These are phyloP conservation scores for Pungitius pungitius DNA, from an alignment of 2,113 vertebrate genomes.

Conservation along the genomic window DNA sequence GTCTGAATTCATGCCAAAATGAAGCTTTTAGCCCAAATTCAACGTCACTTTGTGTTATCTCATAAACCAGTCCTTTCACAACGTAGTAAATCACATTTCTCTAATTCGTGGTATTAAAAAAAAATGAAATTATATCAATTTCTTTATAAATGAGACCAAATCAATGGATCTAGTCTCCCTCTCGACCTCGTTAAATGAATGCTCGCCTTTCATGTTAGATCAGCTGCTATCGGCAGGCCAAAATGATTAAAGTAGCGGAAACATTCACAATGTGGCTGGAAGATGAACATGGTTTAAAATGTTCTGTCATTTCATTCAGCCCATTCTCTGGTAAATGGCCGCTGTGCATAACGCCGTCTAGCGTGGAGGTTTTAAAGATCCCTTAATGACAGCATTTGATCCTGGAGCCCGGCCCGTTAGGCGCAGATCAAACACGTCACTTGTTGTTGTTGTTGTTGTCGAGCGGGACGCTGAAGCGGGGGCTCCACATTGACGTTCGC, in stretches of 20 bases:
- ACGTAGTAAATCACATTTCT: not conserved
- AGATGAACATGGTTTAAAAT: no score
- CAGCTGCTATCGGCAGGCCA: no score
- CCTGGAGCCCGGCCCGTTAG: not conserved
- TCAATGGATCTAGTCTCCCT: not conserved
- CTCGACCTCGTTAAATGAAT: not conserved
- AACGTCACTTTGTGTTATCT: not conserved
- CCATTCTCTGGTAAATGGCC: no score
- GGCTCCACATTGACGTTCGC: not conserved
- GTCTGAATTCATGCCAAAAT: not conserved
- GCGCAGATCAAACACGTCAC: conserved; percentile 19
- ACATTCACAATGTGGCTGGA: no score
- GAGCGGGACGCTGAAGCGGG: not conserved
- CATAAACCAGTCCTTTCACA: not conserved
- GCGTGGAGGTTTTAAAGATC: conserved; percentile 9
- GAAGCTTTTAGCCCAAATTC: not conserved
- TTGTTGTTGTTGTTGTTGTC: not conserved
- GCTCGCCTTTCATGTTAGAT: not conserved
- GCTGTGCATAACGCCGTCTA: not conserved
- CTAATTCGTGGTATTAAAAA: not conserved
- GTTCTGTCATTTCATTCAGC: not conserved
- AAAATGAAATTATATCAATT: not conserved
- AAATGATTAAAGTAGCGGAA: not conserved
- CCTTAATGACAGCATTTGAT: conserved; percentile 13
- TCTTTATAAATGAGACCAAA: not conserved